These are phyloP conservation scores for Beroe ovata DNA, from an alignment of 37 sponge, comb jelly and placozoan species.

Conservation along the genomic window DNA sequence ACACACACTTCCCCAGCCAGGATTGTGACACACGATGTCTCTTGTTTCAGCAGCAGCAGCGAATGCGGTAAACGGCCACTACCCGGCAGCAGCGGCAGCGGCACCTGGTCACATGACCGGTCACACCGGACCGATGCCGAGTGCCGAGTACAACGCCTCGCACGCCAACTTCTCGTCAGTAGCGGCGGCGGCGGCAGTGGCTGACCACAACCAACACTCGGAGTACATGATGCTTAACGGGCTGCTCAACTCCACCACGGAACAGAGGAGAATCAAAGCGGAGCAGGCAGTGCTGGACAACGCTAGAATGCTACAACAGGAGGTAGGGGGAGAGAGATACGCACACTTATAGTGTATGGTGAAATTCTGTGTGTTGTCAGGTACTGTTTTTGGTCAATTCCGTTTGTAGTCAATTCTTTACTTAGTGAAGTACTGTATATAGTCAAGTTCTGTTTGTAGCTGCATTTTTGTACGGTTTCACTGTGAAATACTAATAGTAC, in stretches of 20 bases:
- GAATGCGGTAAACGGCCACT: constrained; percentile 23
- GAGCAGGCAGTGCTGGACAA: constrained; percentile 28
- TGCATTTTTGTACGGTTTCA: no score
- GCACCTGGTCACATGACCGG: constrained; percentile 20
- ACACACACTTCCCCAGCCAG: no score
- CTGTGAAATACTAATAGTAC: no score
- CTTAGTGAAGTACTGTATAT: no score
- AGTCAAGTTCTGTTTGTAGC: no score
- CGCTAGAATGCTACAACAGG: not conserved
- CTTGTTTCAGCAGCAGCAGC: not conserved
- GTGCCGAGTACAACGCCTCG: no score
- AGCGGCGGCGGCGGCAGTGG: not conserved
- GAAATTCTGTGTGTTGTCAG: no score
- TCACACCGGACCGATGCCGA: not conserved
- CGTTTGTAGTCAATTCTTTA: no score
- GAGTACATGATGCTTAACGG: constrained; percentile 15
- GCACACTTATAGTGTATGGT: no score
- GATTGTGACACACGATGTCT: not conserved
- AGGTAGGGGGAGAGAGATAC: not conserved
- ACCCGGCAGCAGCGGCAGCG: no score
- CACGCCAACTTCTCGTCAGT: constrained; percentile 42
- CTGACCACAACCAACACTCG: not conserved
- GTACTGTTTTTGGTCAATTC: no score
- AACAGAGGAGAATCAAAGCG: constrained; percentile 24
- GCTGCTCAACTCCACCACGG: constrained; percentile 1